Evolutionary conservation across 1,140 invertebrate genomes (phyloP).

Genomic region (Bombus pascuorum): DNA sequence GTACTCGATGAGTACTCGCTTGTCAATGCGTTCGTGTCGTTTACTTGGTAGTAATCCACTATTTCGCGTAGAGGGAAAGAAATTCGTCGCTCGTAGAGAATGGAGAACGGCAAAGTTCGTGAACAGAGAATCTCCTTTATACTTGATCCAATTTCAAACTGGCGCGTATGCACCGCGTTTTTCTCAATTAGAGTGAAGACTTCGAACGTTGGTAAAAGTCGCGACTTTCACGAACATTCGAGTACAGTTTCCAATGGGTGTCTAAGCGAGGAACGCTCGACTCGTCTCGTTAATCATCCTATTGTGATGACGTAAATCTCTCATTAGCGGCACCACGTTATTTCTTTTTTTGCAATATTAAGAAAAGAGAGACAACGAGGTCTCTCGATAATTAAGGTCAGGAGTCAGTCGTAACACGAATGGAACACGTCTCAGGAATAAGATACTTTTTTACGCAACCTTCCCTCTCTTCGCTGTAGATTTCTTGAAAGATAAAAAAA

Average conservation of each 20-base stretch:
- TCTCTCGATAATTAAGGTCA: constrained; percentile 2
- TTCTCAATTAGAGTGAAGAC: constrained; percentile 1
- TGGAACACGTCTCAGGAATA: background rate
- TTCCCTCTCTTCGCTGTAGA: background rate
- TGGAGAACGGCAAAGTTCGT: background rate
- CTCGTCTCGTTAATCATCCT: constrained; percentile 15
- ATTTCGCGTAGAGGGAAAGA: no score
- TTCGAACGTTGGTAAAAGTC: constrained; percentile 22
- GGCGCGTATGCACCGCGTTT: background rate
- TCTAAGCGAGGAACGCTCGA: background rate
- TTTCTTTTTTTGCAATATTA: background rate
- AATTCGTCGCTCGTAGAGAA: background rate
- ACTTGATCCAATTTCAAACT: constrained; percentile 54
- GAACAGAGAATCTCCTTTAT: constrained; percentile 5
- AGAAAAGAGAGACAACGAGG: background rate
- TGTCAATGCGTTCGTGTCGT: constrained; percentile 12
- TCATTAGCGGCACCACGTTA: background rate
- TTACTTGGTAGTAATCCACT: background rate
- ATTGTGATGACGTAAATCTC: constrained; percentile 18
- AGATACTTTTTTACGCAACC: constrained; percentile 1
- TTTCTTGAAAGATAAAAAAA: background rate
- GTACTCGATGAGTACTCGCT: background rate
- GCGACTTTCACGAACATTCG: constrained; percentile 23
- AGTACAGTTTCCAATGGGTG: constrained; percentile 1
- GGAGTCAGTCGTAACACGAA: background rate